These are phyloP conservation scores for Sebastes fasciatus DNA, from an alignment of 2,113 vertebrate species.

Conservation along the genomic window DNA sequence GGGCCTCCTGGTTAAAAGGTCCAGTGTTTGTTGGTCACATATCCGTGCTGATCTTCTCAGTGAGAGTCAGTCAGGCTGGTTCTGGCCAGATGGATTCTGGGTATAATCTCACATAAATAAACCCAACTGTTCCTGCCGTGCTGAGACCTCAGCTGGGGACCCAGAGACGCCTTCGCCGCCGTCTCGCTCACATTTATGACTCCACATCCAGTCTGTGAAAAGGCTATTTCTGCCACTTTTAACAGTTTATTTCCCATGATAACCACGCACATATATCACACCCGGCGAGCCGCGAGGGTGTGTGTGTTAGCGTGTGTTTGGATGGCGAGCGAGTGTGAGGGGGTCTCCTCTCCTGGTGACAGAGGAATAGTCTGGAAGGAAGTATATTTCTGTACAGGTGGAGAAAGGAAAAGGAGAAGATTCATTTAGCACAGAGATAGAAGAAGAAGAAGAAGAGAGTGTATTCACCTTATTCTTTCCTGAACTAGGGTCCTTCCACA, in stretches of 20 bases:
- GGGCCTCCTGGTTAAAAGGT: too few relatives aligned
- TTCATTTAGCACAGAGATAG: background rate
- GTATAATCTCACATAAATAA: conserved; percentile 39
- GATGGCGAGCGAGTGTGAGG: background rate
- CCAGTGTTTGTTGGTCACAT: too few relatives aligned
- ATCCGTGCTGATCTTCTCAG: too few relatives aligned
- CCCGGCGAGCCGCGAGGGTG: background rate
- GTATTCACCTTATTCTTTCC: too few relatives aligned
- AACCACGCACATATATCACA: conserved; percentile 44
- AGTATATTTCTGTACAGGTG: background rate
- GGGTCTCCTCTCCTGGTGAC: conserved; percentile 16
- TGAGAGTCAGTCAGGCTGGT: background rate
- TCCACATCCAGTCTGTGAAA: conserved; percentile 33
- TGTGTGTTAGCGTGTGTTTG: conserved; percentile 1
- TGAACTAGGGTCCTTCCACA: too few relatives aligned
- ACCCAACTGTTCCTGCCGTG: conserved; percentile 15
- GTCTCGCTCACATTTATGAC: conserved; percentile 47
- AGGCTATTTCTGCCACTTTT: conserved; percentile 46
- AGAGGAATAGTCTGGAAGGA: conserved; percentile 8
- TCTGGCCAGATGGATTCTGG: conserved; percentile 18
- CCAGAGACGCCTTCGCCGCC: conserved; percentile 13
- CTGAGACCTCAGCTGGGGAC: conserved; percentile 39
- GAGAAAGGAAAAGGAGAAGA: background rate
- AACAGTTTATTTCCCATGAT: conserved; percentile 76
- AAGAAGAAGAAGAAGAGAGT: background rate